These are phyloP conservation scores for Penaeus monodon DNA, from an alignment of 2,888 invertebrate species.

Conservation along the genomic window DNA sequence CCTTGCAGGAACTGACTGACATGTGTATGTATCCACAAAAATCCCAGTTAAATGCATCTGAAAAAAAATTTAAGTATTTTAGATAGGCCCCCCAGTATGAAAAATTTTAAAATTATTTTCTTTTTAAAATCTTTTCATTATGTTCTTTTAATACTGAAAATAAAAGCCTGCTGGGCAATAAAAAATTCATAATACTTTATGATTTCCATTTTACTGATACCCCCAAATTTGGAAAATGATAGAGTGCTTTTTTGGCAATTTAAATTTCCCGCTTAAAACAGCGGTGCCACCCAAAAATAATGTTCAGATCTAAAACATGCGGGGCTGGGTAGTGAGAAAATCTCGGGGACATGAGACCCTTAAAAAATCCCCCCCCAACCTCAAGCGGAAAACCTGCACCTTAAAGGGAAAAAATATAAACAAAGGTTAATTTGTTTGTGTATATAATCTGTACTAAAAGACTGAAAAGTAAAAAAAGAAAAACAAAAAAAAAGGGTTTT, in stretches of 20 bases:
- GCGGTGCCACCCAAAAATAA: neutral
- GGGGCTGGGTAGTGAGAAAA: constrained; percentile 27
- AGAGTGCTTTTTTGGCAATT: neutral
- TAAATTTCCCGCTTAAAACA: constrained; percentile 36
- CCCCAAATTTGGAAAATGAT: neutral
- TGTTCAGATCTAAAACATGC: neutral
- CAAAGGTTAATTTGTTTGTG: no score
- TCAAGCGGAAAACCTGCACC: constrained; percentile 29
- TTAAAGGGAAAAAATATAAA: neutral
- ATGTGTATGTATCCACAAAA: constrained; percentile 34
- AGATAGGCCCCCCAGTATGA: neutral
- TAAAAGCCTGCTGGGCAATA: no score
- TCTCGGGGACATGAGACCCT: constrained; percentile 18
- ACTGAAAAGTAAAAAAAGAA: no score
- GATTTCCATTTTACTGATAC: neutral
- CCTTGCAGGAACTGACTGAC: constrained; percentile 28
- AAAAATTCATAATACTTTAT: neutral
- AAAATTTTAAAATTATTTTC: no score
- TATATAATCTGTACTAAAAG: no score
- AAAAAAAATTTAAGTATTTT: constrained; percentile 1
- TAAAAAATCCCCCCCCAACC: constrained; percentile 14
- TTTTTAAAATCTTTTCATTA: no score
- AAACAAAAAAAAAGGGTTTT: no score
- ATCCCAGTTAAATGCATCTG: constrained; percentile 36
- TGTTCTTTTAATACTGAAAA: no score